Base-by-base conservation (phyloP, 2,797 vertebrate species). In the Helostoma temminkii region DNA sequence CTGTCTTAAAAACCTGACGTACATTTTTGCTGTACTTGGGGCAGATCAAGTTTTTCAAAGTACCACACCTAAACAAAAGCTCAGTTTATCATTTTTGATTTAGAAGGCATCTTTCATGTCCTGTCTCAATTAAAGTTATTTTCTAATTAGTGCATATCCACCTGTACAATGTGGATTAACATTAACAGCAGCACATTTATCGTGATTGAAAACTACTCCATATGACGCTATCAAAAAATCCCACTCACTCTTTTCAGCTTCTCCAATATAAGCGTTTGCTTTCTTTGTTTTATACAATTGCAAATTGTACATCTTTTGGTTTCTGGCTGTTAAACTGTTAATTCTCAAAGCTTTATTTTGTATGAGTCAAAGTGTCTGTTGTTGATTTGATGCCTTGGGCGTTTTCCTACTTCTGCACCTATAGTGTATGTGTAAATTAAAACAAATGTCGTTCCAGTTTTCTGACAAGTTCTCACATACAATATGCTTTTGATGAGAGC, bases 341-440 rank as follows among this genome's bases (percentile, higher is more conserved):
- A 36, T 45, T 43, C 9, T 66, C 24, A 16, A 4, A 10, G 9
- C 11, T 66, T 48, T 56, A n/a, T 37, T 58, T 55, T 46, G 7
- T 61, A 54, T 16, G 22, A 55, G 10, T 59, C 19, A 18, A 8
- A 63, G 26, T 9, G 22, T 56, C 26, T 37, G 24, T 52, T 58
- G 46, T 22, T 54, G 48, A 67, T 66, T 45, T 25, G 16, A 58
- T 67, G 45, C 43, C 28, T 42, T n/a, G 5, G 18, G 34, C 63
- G 28, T 63, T 50, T 39, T 18, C 43, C 2, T 28, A 18, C 28
- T n/a, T 28, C 41, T 56, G 14, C 47, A 63, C 63, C 60, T 24
- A 28, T 22, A 55, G 55, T 15, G 11, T 25, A 71, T 11, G 47
- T 78, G 59, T 28, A 69, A 61, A 76, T 47, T 41, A 42, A 61